A percentile compares a stretch with the other conserved stretches of the same genome.
phyloP scores from a whole-genome alignment of 1,140 invertebrate genomes.

The Magallana ariakensis region DNA sequence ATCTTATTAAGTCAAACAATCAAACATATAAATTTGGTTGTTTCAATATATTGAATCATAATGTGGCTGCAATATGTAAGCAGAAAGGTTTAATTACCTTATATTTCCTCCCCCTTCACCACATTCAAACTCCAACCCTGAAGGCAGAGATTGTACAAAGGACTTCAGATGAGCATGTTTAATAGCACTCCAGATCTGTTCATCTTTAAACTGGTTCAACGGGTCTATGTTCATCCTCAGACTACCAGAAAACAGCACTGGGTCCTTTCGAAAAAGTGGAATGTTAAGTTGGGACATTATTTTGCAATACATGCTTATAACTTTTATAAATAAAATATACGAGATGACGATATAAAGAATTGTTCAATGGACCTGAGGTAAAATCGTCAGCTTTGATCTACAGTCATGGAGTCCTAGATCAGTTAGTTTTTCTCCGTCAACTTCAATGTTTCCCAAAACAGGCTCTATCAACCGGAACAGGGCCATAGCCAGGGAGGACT shows the following conservation, averaged over 20 bases:
- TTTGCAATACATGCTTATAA: no score
- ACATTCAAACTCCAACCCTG: constrained; percentile 68
- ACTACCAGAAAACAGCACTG: constrained; percentile 79
- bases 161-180: constrained; percentile 71
- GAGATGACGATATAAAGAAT: no score
- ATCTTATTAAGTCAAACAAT: no score
- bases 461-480: constrained; percentile 82
- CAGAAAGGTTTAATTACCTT: constrained; percentile 67
- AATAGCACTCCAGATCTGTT: constrained; percentile 76
- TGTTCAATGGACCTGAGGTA: constrained; percentile 86
- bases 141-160: constrained; percentile 68
- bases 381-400: constrained; percentile 88
- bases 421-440: constrained; percentile 88
- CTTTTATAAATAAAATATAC: no score
- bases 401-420: constrained; percentile 83
- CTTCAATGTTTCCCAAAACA: constrained; percentile 89
- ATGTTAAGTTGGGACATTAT: constrained; percentile 57
- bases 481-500: constrained; percentile 81
- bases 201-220: constrained; percentile 81
- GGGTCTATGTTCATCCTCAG: constrained; percentile 84
- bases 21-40: no score
- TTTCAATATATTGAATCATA: no score
- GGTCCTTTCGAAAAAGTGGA: constrained; percentile 79
- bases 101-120: constrained; percentile 76
- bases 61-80: no score